Evolutionary conservation across 2,797 vertebrate genomes (phyloP), one percentile per base, ranked within the genome.

Genomic region (Typhlichthys subterraneus): DNA sequence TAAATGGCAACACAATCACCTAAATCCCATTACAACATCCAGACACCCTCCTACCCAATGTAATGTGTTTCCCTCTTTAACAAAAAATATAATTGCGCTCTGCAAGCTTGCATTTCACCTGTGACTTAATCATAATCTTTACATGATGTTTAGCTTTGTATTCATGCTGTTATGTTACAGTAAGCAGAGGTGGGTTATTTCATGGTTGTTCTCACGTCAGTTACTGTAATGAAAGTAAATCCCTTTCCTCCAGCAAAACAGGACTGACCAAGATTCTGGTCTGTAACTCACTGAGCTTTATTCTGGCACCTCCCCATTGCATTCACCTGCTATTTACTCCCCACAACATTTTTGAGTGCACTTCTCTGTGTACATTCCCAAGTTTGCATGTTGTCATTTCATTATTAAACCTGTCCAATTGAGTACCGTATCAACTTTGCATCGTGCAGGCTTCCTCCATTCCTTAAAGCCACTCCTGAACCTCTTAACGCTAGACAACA

Each of bases 381-480:
- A 69, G 72, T 80, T 79, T 65, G 63, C 83, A 79, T 86, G 83
- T 88, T 81, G 85, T 73, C 13, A 38, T 78, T 89, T 81, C 79
- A 90, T 89, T 90, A 88, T 89, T 90, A 70, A 90, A 89, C 69
- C 76, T 62, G 85, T 85, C 84, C 87, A 72, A 75, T 54, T 81
- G 85, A 83, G 80, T 77, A 79, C 79, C 81, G 80, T 77, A 79
- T 80, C 81, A 86, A 84, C 76, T 85, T 88, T 86, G 85, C 62
- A 72, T 79, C 73, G 71, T 1, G 15, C 71, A 59, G 55, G 46
- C 77, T 61, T 55, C 72, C 69, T 79, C 62, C 52, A 62, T 72
- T 65, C 75, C 77, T 82, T 55, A 73, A 66, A 48, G 23, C 69
- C 73, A 62, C 70, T 81, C 72, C 61, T 49, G 51, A 74, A 64